Base-by-base conservation (phyloP, 2,797 vertebrate genomes). In the Cyclopterus lumpus region DNA sequence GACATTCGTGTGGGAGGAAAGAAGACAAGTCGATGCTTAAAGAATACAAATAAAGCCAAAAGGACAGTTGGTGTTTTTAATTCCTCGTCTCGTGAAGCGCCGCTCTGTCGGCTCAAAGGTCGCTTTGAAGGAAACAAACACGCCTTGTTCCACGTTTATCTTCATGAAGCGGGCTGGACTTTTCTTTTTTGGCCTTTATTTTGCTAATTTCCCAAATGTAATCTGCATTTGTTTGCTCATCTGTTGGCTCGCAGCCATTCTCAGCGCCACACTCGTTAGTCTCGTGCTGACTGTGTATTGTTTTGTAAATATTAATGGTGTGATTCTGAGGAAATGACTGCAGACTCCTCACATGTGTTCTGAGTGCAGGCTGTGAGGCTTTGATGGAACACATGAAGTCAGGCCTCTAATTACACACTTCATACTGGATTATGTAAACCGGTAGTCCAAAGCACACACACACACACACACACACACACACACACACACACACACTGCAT, bases 401-500 rank as follows among this genome's bases (percentile, higher is more conserved):
- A 2, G 34, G 38, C 24, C 46, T 85, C 16, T 75, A 53, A 81
- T 84, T 81, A 69, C 69, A 64, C 63, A 26, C 18, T 62, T 68
- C 64, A 20, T 38, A 71, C 34, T 66, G 36, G 38, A 64, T 81
- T 68, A 59, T 82, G 64, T 87, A 87, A 86, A 88, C 82, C 12
- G 65, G 59, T 75, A 34, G 54, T 36, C 36, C 14, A 15, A 58
- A 46, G 16, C 38, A 77, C 65, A 79, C 71, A 42, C 15, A 54
- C 9, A 10, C 61, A 9, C 64, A 53, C 58, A 66, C 20, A 65
- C 32, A 4, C 36, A 28, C n/a, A 28, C 26, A 28, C 28, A 28
- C 26, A n/a, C 12, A 63, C 28, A 30, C 66, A 77, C 14, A 49
- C 14, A 36, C 7, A 20, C 18, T 67, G 57, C 30, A n/a, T 40